A percentile compares a stretch with the other conserved stretches of the same genome.
These are phyloP conservation scores for Polyploca ridens DNA, from an alignment of 2,888 invertebrate species.

Conservation along the genomic window DNA sequence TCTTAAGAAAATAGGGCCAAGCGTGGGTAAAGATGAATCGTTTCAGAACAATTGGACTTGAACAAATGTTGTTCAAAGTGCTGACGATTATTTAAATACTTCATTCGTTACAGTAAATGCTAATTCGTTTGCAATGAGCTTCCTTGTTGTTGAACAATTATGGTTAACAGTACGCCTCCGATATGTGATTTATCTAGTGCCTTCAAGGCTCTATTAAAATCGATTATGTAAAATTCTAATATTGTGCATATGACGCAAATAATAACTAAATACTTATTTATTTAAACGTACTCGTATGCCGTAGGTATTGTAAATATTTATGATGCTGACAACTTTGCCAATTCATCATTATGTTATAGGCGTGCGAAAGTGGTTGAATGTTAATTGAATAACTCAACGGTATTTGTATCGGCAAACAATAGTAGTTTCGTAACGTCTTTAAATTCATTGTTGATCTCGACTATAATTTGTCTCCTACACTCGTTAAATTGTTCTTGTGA, in stretches of 20 bases:
- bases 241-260: not conserved
- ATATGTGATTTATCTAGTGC: slow-evolving; percentile 9
- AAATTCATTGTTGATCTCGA: slow-evolving; percentile 62
- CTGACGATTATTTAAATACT: slow-evolving; percentile 20
- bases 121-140: slow-evolving; percentile 25
- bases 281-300: not conserved
- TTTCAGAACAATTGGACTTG: slow-evolving; percentile 30
- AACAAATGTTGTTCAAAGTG: slow-evolving; percentile 19
- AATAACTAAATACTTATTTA: not conserved
- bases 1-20: slow-evolving; percentile 37
- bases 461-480: slow-evolving; percentile 73
- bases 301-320: slow-evolving; percentile 32
- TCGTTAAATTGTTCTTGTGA: slow-evolving; percentile 33
- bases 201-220: slow-evolving; percentile 10
- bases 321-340: slow-evolving; percentile 26
- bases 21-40: slow-evolving; percentile 42
- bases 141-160: slow-evolving; percentile 31
- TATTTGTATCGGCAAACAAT: slow-evolving; percentile 66
- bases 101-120: slow-evolving; percentile 25
- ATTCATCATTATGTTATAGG: slow-evolving; percentile 29
- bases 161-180: slow-evolving; percentile 13
- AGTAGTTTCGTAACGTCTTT: slow-evolving; percentile 55
- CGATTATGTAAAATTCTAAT: slow-evolving; percentile 9
- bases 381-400: slow-evolving; percentile 42
- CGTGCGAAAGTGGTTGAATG: slow-evolving; percentile 44